These are phyloP conservation scores for Rostratula benghalensis DNA, from an alignment of 2,113 vertebrate species.

Conservation along the genomic window DNA sequence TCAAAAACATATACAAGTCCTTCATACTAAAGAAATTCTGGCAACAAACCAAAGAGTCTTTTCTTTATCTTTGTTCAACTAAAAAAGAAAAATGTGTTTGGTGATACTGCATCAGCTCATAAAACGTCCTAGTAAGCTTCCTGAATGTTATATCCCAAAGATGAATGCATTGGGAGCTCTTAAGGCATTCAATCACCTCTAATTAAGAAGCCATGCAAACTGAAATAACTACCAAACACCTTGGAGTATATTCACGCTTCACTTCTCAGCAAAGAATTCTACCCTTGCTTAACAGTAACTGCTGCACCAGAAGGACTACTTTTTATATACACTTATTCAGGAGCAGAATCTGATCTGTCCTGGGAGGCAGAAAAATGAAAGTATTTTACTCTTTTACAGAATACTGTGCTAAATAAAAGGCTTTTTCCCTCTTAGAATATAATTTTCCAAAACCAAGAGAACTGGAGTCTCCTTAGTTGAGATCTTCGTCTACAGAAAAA, in stretches of 20 bases:
- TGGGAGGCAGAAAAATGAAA: neutral
- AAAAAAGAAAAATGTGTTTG: neutral
- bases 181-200: neutral
- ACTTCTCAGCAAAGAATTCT: neutral
- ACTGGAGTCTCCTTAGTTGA: neutral
- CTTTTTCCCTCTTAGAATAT: neutral
- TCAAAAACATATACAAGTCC: neutral
- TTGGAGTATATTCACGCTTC: neutral
- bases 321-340: neutral
- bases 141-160: neutral
- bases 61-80: neutral
- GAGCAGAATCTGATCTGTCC: neutral
- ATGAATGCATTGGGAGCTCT: neutral
- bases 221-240: neutral
- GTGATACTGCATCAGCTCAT: neutral
- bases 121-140: neutral
- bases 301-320: neutral
- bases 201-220: neutral
- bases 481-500: neutral
- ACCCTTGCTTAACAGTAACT: neutral
- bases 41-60: neutral
- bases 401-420: neutral
- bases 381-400: neutral
- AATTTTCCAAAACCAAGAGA: neutral
- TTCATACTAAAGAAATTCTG: neutral